Evolutionary conservation across 2,888 invertebrate genomes (phyloP), one percentile per base, ranked within the genome.

Genomic region (Lasioglossum figueresi): DNA sequence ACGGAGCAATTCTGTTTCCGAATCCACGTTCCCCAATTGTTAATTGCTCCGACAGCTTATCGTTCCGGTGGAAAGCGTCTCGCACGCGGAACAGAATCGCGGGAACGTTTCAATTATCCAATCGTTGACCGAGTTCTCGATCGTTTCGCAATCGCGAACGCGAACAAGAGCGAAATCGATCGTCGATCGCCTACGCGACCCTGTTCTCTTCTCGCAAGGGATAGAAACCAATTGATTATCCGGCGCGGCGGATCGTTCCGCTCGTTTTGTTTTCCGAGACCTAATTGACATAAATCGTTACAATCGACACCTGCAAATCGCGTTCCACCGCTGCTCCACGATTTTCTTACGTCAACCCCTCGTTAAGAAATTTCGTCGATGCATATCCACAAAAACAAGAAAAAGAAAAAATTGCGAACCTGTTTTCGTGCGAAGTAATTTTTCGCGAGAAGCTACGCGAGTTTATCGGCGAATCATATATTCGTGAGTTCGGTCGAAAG

Each of bases 41-140:
- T 63, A 63, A 63, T 63, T 63, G 59, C 59, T 16, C 5, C 59
- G 59, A 63, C 27, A 63, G 59, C 59, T 63, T 63, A 63, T 31
- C 59, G 59, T 63, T 63, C 59, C 31, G 59, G 16, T 63, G 5
- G 59, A 63, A 63, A 27, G 16, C 59, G 31, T 14, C 59, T 31
- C 31, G 59, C 59, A 12, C 31, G 16, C 27, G 27, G 31, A 63
- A 63, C 59, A 5, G 59, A 63, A 16, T 63, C 59, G 59, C 59
- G 59, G 59, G 14, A 31, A 63, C 59, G 59, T 63, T 63, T 31
- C 59, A 45, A 31, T 72, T 72, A 72, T 27, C 45, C 12, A 45
- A 72, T 45, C 45, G 45, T 72, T 72, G 43, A 45, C 45, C 45
- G 72, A 72, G 10, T 72, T 72, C 45, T 45, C 43, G 45, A 72